These are phyloP conservation scores for Erinaceus europaeus DNA, from an alignment of 2,113 vertebrate genomes.

Conservation along the genomic window DNA sequence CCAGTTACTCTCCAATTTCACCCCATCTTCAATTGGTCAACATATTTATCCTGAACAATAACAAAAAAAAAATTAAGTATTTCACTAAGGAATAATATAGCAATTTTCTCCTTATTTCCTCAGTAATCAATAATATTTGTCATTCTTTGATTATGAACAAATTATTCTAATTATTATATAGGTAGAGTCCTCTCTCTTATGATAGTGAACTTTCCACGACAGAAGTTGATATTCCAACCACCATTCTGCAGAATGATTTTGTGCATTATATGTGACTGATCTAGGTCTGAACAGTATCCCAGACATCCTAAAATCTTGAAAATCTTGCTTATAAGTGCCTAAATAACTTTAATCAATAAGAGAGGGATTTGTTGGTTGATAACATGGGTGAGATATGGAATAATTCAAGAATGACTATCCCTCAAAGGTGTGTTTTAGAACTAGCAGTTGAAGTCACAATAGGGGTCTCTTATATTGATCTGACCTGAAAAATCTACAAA, in stretches of 20 bases:
- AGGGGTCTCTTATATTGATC: background rate
- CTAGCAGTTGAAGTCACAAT: background rate
- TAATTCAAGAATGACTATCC: background rate
- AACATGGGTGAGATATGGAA: background rate
- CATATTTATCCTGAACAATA: background rate
- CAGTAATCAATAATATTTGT: background rate
- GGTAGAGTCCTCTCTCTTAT: background rate
- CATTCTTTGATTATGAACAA: constrained; percentile 4
- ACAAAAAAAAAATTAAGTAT: constrained; percentile 23
- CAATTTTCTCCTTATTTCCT: constrained; percentile 22
- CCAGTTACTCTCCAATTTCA: constrained; percentile 2
- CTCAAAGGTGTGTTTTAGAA: background rate
- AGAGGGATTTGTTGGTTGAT: background rate
- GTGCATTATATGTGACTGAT: background rate
- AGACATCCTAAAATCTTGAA: no score
- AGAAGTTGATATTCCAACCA: background rate
- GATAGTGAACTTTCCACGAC: background rate
- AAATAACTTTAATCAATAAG: background rate
- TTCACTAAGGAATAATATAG: background rate
- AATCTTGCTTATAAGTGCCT: background rate
- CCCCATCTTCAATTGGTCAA: background rate
- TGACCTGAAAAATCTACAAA: background rate
- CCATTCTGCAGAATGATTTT: background rate
- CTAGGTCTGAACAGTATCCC: background rate
- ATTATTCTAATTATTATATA: background rate